Evolutionary conservation across 2,113 vertebrate species (phyloP), one percentile per base, ranked within the genome.

Genomic region (Tiliqua scincoides): DNA sequence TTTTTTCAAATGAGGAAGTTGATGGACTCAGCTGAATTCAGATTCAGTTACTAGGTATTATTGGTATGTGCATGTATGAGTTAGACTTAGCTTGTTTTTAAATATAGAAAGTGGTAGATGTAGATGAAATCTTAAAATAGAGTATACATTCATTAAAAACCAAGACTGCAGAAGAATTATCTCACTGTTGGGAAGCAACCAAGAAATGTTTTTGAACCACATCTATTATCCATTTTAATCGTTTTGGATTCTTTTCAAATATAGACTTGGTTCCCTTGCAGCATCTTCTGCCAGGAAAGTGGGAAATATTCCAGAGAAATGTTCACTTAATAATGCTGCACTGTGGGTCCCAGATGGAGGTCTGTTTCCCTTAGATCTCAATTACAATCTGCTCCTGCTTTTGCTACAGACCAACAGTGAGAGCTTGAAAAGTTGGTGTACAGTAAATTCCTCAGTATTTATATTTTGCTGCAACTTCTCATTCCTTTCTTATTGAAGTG

Each of bases 221-320:
- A 80, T 86, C 85, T 86, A 86, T 86, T 86, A 86, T 86, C 70
- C 85, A 65, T 86, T 86, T 86, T 86, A 86, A 86, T 86, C 85
- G 61, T 86, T 81, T 86, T 86, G 85, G 85, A 80, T 81, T 86
- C 78, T 86, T 86, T 86, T 86, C 85, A 86, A 86, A 73, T 86
- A 63, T 86, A 81, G 85, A 81, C 78, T 48, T 65, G 79, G 78
- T 74, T 86, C 78, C 40, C 78, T 81, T 81, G 85, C 78, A 86
- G 70, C 78, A 72, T 86, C 85, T 81, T 86, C 70, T 86, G 85
- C 78, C 85, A 86, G 78, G 78, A 81, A 73, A 86, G 59, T 86
- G 85, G 85, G 85, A 86, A 81, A 32, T 40, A 73, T 62, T 86
- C 85, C 85, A 86, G 70, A 86, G 40, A 86, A 86, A 86, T 86